Evolutionary conservation across 2,888 invertebrate species (phyloP), one percentile per base, ranked within the genome.

Genomic region (Agrochola macilenta): DNA sequence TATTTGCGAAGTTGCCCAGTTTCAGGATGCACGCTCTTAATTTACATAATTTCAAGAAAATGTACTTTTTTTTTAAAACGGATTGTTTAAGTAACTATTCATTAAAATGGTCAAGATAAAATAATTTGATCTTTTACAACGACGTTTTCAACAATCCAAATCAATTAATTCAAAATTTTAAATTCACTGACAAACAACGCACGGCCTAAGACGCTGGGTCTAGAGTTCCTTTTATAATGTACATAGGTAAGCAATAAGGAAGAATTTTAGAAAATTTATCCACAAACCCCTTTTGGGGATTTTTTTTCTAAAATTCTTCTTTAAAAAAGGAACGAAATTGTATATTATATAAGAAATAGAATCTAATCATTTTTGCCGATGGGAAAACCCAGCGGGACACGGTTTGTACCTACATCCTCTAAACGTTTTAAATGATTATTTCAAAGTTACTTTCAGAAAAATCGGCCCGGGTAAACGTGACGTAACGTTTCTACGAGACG

Each of bases 401-500:
- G 30, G 30, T 20, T 30, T 60, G 60, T 61, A 30, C n/a, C n/a
- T n/a, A n/a, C 20, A 35, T 54, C 14, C 9, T 35, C 23, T 52
- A 14, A 35, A 23, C 57, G 23, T 64, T 57, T 52, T 23, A 23
- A 8, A 30, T 5, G 17, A 73, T n/a, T 60, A 30, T 9, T 17
- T 17, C 5, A 17, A 14, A 26, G 58, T 58, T 26, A 58, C 26
- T 58, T 17, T 30, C 60, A 30, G 3, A 35, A 61, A 58, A 23
- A 35, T 57, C 75, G 57, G 7, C 43, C 54, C 69, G 35, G n/a
- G 49, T 60, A 74, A 49, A 74, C 35, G 39, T 57, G 69, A 43
- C n/a, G 49, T 49, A 77, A 68, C 58, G 39, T 69, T 54, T 66
- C 30, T 61, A 54, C 9, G 30, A 26, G 20, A 65, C 80, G 8